Percentiles rank a stretch among this genome's conserved stretches.
phyloP scores from a whole-genome alignment of 2,113 vertebrate genomes.

The Sinocyclocheilus rhinocerous region DNA sequence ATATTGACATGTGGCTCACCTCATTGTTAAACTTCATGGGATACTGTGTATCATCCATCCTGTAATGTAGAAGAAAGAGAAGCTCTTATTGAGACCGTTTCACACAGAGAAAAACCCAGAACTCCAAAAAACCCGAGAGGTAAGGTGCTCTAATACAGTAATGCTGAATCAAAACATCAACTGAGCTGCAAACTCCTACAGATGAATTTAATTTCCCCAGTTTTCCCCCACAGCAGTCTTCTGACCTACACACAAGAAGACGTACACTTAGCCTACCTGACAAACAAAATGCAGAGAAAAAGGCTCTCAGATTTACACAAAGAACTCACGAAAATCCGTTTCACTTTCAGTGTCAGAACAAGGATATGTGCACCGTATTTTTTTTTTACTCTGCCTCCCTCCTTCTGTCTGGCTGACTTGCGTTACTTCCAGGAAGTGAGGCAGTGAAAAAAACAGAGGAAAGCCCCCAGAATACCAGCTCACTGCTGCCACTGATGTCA shows the following conservation, averaged over 20 bases:
- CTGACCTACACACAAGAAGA: slow-evolving; percentile 12
- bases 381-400: slow-evolving; percentile 26
- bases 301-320: slow-evolving; percentile 9
- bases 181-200: not conserved
- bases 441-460: slow-evolving; percentile 69
- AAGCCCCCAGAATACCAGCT: slow-evolving; percentile 80
- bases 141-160: slow-evolving; percentile 25
- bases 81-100: slow-evolving; percentile 4
- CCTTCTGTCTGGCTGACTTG: slow-evolving; percentile 41
- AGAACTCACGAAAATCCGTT: slow-evolving; percentile 8
- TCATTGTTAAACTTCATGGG: slow-evolving; percentile 71
- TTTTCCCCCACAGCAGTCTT: slow-evolving; percentile 27
- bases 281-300: slow-evolving; percentile 43
- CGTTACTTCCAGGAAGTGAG: slow-evolving; percentile 79
- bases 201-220: slow-evolving; percentile 39
- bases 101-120: not conserved
- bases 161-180: slow-evolving; percentile 43
- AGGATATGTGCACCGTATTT: slow-evolving; percentile 17
- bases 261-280: slow-evolving; percentile 11
- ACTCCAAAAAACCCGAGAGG: slow-evolving; percentile 31
- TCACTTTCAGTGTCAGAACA: slow-evolving; percentile 50
- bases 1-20: slow-evolving; percentile 62
- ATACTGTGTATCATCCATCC: slow-evolving; percentile 73
- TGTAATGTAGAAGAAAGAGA: slow-evolving; percentile 55
- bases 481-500: slow-evolving; percentile 56